phyloP scores from a whole-genome alignment of 2,797 vertebrate species.

The Australoheros facetus region DNA sequence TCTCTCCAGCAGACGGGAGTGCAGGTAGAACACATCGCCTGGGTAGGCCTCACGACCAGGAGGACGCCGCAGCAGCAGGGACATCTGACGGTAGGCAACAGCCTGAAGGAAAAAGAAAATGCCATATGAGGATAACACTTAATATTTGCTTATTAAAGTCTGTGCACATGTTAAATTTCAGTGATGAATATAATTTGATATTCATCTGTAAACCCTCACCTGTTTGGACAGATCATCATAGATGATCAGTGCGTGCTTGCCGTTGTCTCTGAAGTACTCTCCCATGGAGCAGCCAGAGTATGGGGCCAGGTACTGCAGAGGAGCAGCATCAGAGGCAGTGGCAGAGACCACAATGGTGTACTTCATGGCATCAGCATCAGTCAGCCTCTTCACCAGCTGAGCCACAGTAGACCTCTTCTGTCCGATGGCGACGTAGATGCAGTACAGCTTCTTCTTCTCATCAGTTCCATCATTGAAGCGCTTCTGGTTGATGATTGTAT shows the following conservation, averaged over 20 bases:
- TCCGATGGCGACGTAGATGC: constrained; percentile 97
- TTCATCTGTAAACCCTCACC: constrained; percentile 72
- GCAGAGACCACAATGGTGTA: constrained; percentile 99
- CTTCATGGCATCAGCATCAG: constrained; percentile 96
- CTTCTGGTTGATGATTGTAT: constrained; percentile 99
- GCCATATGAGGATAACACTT: neutral
- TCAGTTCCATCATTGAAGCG: constrained; percentile 96
- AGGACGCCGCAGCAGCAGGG: constrained; percentile 94
- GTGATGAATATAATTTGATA: neutral
- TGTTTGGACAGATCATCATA: constrained; percentile 99
- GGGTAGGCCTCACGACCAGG: constrained; percentile 98
- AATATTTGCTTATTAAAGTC: neutral
- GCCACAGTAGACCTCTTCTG: constrained; percentile 99
- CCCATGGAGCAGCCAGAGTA: constrained; percentile 99
- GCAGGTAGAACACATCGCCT: constrained; percentile 97
- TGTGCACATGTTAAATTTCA: neutral
- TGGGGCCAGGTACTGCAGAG: constrained; percentile 96
- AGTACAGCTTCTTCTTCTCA: constrained; percentile 99
- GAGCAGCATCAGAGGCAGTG: constrained; percentile 96
- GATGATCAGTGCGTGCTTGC: constrained; percentile 97
- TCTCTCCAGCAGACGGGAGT: constrained; percentile 97
- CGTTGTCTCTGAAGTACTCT: constrained; percentile 97
- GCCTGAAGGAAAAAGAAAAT: constrained; percentile 78
- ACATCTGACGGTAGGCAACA: constrained; percentile 99
- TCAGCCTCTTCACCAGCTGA: constrained; percentile 97